A percentile compares a stretch with the other conserved stretches of the same genome.
Evolutionary conservation across 2,113 vertebrate species (phyloP).

Genomic region (Ammospiza nelsoni): DNA sequence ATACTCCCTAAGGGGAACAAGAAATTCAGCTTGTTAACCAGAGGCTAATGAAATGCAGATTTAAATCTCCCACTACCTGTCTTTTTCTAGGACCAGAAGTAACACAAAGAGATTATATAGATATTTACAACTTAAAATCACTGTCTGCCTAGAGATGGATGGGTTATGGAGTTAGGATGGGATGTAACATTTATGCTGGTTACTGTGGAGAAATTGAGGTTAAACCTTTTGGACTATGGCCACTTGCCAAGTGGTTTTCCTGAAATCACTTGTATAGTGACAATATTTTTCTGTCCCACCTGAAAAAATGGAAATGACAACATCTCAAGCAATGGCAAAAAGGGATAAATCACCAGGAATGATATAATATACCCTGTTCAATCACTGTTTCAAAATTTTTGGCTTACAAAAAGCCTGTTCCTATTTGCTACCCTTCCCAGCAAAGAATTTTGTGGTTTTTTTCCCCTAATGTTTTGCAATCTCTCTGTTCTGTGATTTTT

Average conservation of each 20-base stretch:
- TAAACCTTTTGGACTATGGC: background rate
- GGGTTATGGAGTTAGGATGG: background rate
- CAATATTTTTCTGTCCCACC: background rate
- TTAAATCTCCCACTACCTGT: background rate
- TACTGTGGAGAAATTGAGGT: background rate
- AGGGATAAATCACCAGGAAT: background rate
- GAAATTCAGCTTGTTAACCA: background rate
- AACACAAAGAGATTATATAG: background rate
- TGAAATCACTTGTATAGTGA: background rate
- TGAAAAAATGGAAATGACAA: background rate
- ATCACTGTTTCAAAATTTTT: background rate
- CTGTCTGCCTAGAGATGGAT: background rate
- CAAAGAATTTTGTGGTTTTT: background rate
- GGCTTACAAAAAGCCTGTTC: background rate
- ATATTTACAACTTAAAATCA: background rate
- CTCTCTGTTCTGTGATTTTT: background rate
- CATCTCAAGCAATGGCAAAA: background rate
- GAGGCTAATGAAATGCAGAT: background rate
- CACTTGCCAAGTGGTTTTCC: background rate
- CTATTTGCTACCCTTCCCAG: background rate
- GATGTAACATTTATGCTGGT: background rate
- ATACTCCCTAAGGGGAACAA: background rate
- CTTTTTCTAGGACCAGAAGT: background rate
- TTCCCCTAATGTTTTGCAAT: background rate
- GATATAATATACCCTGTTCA: background rate